Evolutionary conservation across 2,797 vertebrate species (phyloP), one percentile per base, ranked within the genome.

Genomic region (Poeciliopsis turneri): DNA sequence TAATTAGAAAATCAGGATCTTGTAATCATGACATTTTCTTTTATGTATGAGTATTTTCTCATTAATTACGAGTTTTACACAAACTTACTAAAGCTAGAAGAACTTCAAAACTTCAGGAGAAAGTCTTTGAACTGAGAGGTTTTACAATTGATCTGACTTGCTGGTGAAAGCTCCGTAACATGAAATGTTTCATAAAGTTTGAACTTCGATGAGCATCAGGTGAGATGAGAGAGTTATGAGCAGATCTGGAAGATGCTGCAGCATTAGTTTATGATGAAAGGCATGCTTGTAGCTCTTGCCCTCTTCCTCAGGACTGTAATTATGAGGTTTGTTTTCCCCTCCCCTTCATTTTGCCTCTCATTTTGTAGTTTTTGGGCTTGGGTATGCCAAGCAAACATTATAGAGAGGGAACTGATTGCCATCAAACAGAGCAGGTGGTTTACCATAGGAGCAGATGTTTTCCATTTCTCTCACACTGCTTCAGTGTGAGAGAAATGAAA

Each of bases 251-350:
- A 71, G 30, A 82, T 16, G 80, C 78, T 78, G 82, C 84, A 90
- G 83, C 84, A 91, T 92, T 92, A 91, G 87, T 87, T 89, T 85
- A 84, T 81, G 90, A 92, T 92, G 91, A 93, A 90, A 94, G 90
- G 91, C 90, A 72, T 85, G 78, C 84, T 41, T 74, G 80, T 82
- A 61, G 69, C 84, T 81, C 82, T 74, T 79, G 55, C 74, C 72
- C 75, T 23, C 1, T 66, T 84, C 75, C 61, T 78, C 77, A 49
- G 87, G 49, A 86, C 92, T 93, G 92, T 93, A 90, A 94, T 94
- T 92, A 93, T 74, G 73, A 90, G 82, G 78, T 86, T 84, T 86
- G 83, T 72, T 79, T 87, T 78, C 82, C 79, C 87, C 82, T 80
- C 82, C 81, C 76, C 82, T 43, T 79, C 59, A 78, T 92, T 92